Base-by-base conservation (phyloP, 2,797 vertebrate genomes). In the Pampus argenteus region DNA sequence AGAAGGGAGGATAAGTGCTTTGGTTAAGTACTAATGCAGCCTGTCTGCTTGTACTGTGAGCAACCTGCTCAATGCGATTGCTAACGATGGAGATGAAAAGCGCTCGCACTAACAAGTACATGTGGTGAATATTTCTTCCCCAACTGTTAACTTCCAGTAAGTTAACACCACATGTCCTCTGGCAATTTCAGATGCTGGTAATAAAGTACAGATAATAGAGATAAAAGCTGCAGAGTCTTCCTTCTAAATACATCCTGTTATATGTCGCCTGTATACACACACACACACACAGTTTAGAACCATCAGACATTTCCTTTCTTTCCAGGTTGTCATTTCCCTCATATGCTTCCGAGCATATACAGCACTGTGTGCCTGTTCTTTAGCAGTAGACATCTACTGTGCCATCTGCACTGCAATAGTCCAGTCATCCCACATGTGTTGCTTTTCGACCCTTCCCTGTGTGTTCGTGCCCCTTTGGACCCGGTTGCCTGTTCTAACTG, bases 301-400 rank as follows among this genome's bases (percentile, higher is more conserved):
- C 4, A 44, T 17, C 4, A 2, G 1, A 14, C 50, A 5, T 49
- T 54, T 22, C 17, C 2, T 59, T 31, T 10, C 18, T 20, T 18
- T 48, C 9, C 3, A 8, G 49, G 18, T 8, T 49, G 2, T 56
- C 13, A 8, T 23, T 52, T 44, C 13, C 40, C n/a, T 51, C 29
- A 48, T 6, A 49, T 29, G 23, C 28, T 11, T n/a, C n/a, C n/a
- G n/a, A n/a, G n/a, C n/a, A n/a, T n/a, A n/a, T n/a, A n/a, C n/a
- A n/a, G n/a, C n/a, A n/a, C 10, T 36, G 29, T 25, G 29, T 6
- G 55, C 6, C 45, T 62, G 29, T 25, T 57, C 42, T 65, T 69
- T 44, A 38, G n/a, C 49, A 4, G 13, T 5, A 9, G 38, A 9
- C 18, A 26, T 62, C 8, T 1, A 0, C 14, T 2, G 3, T 13